A percentile compares a stretch with the other conserved stretches of the same genome.
Conservation (phyloP, 2,113 vertebrate genomes). For the Oceanites oceanicus region DNA sequence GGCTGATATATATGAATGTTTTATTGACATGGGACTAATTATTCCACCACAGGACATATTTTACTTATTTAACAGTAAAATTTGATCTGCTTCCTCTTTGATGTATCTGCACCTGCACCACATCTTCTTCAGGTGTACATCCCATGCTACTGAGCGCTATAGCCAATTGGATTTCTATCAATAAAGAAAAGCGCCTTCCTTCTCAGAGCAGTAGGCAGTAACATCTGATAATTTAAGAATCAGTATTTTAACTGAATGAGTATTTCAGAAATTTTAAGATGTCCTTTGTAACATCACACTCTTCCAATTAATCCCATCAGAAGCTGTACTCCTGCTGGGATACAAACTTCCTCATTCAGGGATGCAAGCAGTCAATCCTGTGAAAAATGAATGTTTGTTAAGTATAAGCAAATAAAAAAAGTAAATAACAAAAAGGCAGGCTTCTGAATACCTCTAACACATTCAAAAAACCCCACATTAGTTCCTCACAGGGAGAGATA, state of each 20-base stretch:
- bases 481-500: not conserved
- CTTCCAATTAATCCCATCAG: not conserved
- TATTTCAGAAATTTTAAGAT: not conserved
- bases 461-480: not conserved
- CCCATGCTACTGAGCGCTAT: not conserved
- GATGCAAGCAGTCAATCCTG: not conserved
- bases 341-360: not conserved
- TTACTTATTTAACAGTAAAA: not conserved
- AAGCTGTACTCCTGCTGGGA: not conserved
- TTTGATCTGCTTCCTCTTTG: not conserved
- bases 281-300: not conserved
- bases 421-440: not conserved
- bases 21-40: not conserved
- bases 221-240: not conserved
- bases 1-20: not conserved
- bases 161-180: not conserved
- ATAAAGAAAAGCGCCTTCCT: not conserved
- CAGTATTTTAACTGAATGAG: not conserved
- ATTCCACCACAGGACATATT: not conserved
- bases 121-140: not conserved
- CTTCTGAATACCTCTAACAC: not conserved
- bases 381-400: not conserved
- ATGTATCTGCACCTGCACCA: not conserved
- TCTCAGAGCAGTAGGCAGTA: not conserved
- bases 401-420: not conserved